These are phyloP conservation scores for Cricetomys ansorgei DNA, from an alignment of 2,113 vertebrate genomes.

Conservation along the genomic window DNA sequence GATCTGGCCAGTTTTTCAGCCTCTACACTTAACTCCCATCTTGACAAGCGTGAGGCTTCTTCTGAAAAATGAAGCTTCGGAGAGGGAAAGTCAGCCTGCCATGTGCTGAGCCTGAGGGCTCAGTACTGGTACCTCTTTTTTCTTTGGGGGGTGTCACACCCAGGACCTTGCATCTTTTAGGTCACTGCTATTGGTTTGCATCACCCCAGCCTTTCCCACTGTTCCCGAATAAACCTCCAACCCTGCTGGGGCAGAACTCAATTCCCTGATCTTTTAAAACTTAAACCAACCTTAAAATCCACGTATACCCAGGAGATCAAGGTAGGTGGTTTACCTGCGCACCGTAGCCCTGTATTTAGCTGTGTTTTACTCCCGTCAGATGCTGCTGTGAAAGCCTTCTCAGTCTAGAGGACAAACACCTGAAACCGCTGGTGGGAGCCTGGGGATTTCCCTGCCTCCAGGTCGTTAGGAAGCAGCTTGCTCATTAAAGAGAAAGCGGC, in stretches of 20 bases:
- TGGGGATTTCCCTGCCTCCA: background rate
- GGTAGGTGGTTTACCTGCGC: too few relatives aligned
- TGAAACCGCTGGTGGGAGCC: background rate
- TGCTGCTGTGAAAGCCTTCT: background rate
- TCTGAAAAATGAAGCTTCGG: background rate
- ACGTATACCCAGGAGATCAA: fast-evolving
- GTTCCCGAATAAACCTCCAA: fast-evolving
- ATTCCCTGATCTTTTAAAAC: background rate
- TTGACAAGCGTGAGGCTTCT: background rate
- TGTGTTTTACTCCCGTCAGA: background rate
- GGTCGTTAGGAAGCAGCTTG: constrained; percentile 14
- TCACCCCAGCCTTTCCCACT: background rate
- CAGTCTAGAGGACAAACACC: background rate
- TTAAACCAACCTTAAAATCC: background rate
- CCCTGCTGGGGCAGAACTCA: background rate
- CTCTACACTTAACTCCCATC: fast-evolving
- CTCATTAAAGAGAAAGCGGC: background rate
- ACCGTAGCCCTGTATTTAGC: background rate
- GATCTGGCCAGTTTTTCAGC: background rate
- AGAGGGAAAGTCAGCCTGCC: too few relatives aligned
- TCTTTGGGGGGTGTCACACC: background rate
- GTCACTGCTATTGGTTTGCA: background rate
- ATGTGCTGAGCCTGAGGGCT: background rate
- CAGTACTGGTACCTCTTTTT: too few relatives aligned
- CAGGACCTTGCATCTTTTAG: background rate